Evolutionary conservation across 2,113 vertebrate species (phyloP).

Genomic region (Macquaria australasica): DNA sequence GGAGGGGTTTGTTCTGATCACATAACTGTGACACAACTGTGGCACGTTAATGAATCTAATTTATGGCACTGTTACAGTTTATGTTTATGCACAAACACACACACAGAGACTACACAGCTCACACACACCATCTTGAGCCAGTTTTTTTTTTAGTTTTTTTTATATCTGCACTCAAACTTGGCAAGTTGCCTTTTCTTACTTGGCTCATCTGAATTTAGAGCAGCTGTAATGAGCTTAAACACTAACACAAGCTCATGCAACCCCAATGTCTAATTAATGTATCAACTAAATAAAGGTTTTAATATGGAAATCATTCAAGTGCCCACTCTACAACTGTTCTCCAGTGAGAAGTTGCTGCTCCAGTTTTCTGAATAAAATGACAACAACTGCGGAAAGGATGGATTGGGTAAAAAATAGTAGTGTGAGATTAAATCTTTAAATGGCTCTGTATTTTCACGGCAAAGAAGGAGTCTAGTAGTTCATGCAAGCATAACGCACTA

Average conservation of each 20-base stretch:
- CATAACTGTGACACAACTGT: background rate
- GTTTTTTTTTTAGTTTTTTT: slow-evolving; percentile 39
- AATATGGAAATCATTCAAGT: slow-evolving; percentile 29
- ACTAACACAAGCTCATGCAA: slow-evolving; percentile 33
- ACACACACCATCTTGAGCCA: slow-evolving; percentile 38
- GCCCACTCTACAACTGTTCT: slow-evolving; percentile 46
- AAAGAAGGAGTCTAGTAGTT: background rate
- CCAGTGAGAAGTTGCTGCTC: slow-evolving; percentile 14
- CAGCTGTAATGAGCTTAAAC: slow-evolving; percentile 61
- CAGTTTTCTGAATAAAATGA: slow-evolving; percentile 2
- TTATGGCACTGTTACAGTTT: background rate
- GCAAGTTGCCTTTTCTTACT: slow-evolving; percentile 41
- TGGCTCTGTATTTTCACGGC: background rate
- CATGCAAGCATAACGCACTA: no score
- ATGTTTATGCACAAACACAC: slow-evolving; percentile 27
- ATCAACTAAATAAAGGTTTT: slow-evolving; percentile 54
- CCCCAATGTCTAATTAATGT: slow-evolving; percentile 49
- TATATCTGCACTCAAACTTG: slow-evolving; percentile 28
- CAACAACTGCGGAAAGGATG: background rate
- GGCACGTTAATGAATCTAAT: slow-evolving; percentile 6
- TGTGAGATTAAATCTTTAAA: slow-evolving; percentile 3
- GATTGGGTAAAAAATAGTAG: background rate
- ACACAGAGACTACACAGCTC: background rate
- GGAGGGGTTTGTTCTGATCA: background rate
- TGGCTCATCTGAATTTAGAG: slow-evolving; percentile 54